Conservation (phyloP, 2,113 vertebrate species). For the Connochaetes taurinus region DNA sequence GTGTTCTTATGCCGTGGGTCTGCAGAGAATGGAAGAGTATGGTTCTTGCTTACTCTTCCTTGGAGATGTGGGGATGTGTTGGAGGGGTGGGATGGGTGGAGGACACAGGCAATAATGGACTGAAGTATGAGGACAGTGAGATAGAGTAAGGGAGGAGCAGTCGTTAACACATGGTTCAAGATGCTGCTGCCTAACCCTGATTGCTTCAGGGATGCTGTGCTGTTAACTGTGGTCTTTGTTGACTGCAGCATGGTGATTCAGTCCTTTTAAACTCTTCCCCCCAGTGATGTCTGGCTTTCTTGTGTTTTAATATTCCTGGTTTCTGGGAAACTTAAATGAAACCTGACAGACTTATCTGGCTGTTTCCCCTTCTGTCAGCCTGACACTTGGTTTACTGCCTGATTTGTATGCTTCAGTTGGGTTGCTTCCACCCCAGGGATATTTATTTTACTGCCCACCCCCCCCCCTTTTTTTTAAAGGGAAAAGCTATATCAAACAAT, state of each 20-base stretch:
- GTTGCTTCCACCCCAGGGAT: background rate
- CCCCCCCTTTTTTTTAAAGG: background rate
- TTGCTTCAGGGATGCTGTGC: background rate
- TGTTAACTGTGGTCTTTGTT: background rate
- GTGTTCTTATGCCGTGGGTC: fast-evolving
- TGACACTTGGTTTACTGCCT: background rate
- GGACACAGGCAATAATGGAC: background rate
- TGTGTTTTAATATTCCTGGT: background rate
- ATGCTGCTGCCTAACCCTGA: background rate
- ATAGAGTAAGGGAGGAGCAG: background rate
- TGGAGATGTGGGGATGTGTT: background rate
- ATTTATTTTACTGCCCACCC: slow-evolving; percentile 17
- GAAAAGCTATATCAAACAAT: background rate
- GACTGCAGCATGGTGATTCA: background rate
- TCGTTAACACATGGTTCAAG: background rate
- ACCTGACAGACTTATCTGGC: background rate
- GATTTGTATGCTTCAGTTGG: background rate
- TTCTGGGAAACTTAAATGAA: slow-evolving; percentile 10
- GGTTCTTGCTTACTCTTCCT: background rate
- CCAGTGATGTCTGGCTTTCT: background rate
- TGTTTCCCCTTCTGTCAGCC: background rate
- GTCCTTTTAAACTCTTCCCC: background rate
- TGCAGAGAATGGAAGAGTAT: fast-evolving
- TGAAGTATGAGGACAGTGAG: background rate
- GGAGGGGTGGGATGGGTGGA: background rate